Conservation (phyloP, 2,888 invertebrate species). For the Archips crataeganus region DNA sequence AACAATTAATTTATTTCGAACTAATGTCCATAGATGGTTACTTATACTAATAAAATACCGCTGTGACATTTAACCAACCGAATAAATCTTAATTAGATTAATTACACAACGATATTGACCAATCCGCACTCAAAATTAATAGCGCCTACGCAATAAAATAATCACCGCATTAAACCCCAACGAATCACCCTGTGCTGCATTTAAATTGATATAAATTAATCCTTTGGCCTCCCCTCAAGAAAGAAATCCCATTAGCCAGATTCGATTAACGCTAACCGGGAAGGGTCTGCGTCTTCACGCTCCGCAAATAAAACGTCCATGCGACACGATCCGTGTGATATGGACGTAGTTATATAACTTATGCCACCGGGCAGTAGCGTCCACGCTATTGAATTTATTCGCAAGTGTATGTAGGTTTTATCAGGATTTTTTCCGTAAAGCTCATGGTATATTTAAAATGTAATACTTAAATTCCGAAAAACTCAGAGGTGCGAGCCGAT, state of each 20-base stretch:
- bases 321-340: neutral
- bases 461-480: too few relatives aligned
- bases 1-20: too few relatives aligned
- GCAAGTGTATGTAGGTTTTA: too few relatives aligned
- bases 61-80: too few relatives aligned
- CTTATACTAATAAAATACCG: too few relatives aligned
- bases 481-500: too few relatives aligned
- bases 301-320: conserved; percentile 25
- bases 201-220: conserved; percentile 86
- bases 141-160: conserved; percentile 34
- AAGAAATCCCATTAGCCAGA: conserved; percentile 85
- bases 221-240: conserved; percentile 84
- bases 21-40: too few relatives aligned
- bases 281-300: conserved; percentile 23
- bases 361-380: neutral
- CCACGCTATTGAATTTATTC: too few relatives aligned
- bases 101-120: too few relatives aligned
- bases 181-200: conserved; percentile 72
- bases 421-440: too few relatives aligned
- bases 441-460: too few relatives aligned
- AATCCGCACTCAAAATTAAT: neutral
- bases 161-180: conserved; percentile 18
- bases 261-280: conserved; percentile 83
- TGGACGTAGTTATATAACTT: neutral
- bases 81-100: too few relatives aligned